Conservation (phyloP, 1,140 invertebrate species). For the Drosophila takahashii region DNA sequence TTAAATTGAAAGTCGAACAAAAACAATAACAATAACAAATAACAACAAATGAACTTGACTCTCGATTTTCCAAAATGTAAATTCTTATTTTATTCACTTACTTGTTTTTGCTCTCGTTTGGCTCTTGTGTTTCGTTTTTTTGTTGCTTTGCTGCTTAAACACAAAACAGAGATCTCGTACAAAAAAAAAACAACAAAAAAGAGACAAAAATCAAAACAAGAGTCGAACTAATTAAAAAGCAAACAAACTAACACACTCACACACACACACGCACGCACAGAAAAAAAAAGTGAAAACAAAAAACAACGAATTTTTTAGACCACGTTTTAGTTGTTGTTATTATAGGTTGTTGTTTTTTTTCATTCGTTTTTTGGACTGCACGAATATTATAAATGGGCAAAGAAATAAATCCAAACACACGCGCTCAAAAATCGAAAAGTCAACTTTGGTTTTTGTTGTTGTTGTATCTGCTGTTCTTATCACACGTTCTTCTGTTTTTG, state of each 20-base stretch:
- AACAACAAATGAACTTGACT: conserved; percentile 32
- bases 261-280: conserved; percentile 48
- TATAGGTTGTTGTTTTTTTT: conserved; percentile 20
- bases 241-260: conserved; percentile 52
- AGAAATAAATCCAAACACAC: conserved; percentile 24
- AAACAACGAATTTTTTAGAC: conserved; percentile 27
- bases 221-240: conserved; percentile 70
- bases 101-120: conserved; percentile 28
- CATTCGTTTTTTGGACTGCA: conserved; percentile 1
- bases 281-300: conserved; percentile 65
- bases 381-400: conserved; percentile 21
- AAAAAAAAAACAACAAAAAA: conserved; percentile 19
- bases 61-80: conserved; percentile 8
- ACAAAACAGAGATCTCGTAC: conserved; percentile 33
- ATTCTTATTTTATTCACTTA: conserved; percentile 30
- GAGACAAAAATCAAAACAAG: conserved; percentile 53
- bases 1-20: conserved; percentile 16
- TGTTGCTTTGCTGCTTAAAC: conserved; percentile 40
- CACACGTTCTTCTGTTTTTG: conserved; percentile 47
- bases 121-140: conserved; percentile 21
- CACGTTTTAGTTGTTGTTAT: conserved; percentile 33
- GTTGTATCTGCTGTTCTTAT: conserved; percentile 53
- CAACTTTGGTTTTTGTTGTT: conserved; percentile 28
- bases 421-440: conserved; percentile 57
- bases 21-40: conserved; percentile 24